A percentile compares a stretch with the other conserved stretches of the same genome.
These are phyloP conservation scores for Euura saliciscinereae DNA, from an alignment of 1,140 invertebrate species.

Conservation along the genomic window DNA sequence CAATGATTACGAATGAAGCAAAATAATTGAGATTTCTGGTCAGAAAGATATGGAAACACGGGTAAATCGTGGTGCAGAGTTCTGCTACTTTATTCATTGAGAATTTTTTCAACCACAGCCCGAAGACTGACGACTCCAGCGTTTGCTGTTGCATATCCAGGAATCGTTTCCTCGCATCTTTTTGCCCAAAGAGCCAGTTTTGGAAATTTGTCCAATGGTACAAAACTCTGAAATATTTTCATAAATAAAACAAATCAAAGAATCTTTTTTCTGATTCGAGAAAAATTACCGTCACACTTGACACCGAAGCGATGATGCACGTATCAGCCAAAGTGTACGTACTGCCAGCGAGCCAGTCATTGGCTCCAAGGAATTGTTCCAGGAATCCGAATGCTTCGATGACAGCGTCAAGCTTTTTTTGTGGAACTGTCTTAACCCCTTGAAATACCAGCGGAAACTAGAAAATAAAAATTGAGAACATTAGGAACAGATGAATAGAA, in stretches of 20 bases:
- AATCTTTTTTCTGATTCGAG: no score
- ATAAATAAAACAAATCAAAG: not conserved
- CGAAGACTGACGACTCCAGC: conserved; percentile 13
- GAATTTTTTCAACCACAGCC: conserved; percentile 6
- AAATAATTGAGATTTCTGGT: not conserved
- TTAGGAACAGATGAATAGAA: no score
- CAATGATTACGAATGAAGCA: no score
- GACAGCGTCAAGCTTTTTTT: not conserved
- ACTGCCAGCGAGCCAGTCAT: conserved; percentile 18
- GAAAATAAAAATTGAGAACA: not conserved
- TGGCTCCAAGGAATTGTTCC: conserved; percentile 14
- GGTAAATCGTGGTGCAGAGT: not conserved
- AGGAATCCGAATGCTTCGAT: conserved; percentile 12
- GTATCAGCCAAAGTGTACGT: conserved; percentile 19
- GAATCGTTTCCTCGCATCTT: conserved; percentile 27
- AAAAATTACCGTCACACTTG: not conserved
- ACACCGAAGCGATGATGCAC: conserved; percentile 9
- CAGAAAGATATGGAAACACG: not conserved
- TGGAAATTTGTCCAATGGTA: conserved; percentile 27
- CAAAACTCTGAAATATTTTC: conserved; percentile 17
- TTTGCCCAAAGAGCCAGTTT: conserved; percentile 34
- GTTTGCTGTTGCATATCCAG: conserved; percentile 29
- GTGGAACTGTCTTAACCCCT: not conserved
- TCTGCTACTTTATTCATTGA: conserved; percentile 1
- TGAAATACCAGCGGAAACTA: not conserved